Evolutionary conservation across 2,797 vertebrate species (phyloP), one percentile per base, ranked within the genome.

Genomic region (Sus cebifrons): DNA sequence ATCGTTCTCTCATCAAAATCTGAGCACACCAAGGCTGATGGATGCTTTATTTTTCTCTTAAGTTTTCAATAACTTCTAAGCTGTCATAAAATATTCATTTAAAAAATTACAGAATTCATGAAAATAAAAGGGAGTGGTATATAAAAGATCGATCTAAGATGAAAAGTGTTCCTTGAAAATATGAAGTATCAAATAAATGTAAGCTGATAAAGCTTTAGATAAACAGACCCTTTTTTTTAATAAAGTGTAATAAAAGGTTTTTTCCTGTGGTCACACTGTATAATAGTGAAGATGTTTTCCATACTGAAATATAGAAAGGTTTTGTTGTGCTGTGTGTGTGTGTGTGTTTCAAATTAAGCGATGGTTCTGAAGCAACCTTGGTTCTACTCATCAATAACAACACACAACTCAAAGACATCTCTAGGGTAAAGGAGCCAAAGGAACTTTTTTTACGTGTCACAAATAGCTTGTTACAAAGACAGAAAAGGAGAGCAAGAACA

Each of bases 31-130:
- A 58, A 71, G 89, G 88, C 82, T 85, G 27, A 81, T 74, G 54
- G 21, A 91, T 60, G 62, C 83, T 87, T 82, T 52, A 84, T 77
- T 89, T 95, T 93, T 84, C 64, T 90, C 49, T 89, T 86, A 89
- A 86, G 44, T 83, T 93, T 94, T 92, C 13, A 40, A 64, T 89
- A 11, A 78, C 27, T 74, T 93, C 79, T 74, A 94, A 96, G 86
- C 49, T 70, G 0, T 29, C 40, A 67, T 10, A 86, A 90, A 93
- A 89, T 58, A 67, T 49, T 58, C 56, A 56, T 84, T 85, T 52
- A 65, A 70, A 65, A 83, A 44, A 23, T 81, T 70, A 84, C 27
- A 60, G 44, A 94, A 81, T 32, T 2, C n/a, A 89, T 75, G 17
- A 54, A 89, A 94, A 94, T 83, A 12, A 96, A 91, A 95, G 25